A percentile compares a stretch with the other conserved stretches of the same genome.
These are phyloP conservation scores for Smittia aterrima DNA, from an alignment of 2,888 invertebrate genomes.

Conservation along the genomic window DNA sequence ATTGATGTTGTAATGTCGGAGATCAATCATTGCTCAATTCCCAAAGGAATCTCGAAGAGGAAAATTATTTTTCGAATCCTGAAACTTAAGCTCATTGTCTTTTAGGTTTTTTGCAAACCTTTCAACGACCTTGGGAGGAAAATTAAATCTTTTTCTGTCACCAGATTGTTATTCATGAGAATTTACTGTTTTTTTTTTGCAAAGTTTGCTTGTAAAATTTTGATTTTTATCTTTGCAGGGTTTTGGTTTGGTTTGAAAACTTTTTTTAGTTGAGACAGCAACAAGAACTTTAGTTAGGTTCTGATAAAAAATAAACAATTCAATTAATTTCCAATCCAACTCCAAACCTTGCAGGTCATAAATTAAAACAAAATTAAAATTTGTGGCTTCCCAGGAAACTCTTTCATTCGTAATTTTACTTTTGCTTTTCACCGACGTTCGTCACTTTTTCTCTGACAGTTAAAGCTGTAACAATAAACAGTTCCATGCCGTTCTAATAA, in stretches of 20 bases:
- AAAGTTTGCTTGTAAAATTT: background rate
- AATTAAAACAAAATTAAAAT: slow-evolving; percentile 8
- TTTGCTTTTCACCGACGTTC: background rate
- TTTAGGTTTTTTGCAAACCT: background rate
- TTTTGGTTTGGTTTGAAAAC: too few species aligned
- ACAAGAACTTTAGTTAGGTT: too few species aligned
- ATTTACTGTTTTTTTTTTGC: background rate
- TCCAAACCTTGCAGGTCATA: background rate
- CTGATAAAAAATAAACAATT: too few species aligned
- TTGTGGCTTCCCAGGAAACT: slow-evolving; percentile 35
- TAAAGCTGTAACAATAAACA: background rate
- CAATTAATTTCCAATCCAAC: too few species aligned
- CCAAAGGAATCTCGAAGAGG: background rate
- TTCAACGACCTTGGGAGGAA: background rate
- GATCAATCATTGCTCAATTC: slow-evolving; percentile 19
- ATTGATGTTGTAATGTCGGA: slow-evolving; percentile 41
- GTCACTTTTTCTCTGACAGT: background rate
- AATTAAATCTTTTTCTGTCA: background rate
- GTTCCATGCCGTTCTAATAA: slow-evolving; percentile 1
- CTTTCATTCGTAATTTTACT: slow-evolving; percentile 12
- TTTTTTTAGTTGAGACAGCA: too few species aligned
- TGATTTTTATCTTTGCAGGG: background rate
- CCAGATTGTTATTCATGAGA: background rate
- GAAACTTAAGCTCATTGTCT: too few species aligned
- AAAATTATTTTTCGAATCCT: background rate